Evolutionary conservation across 2,888 invertebrate genomes (phyloP), one percentile per base, ranked within the genome.

Genomic region (Hyppa rectilinea): DNA sequence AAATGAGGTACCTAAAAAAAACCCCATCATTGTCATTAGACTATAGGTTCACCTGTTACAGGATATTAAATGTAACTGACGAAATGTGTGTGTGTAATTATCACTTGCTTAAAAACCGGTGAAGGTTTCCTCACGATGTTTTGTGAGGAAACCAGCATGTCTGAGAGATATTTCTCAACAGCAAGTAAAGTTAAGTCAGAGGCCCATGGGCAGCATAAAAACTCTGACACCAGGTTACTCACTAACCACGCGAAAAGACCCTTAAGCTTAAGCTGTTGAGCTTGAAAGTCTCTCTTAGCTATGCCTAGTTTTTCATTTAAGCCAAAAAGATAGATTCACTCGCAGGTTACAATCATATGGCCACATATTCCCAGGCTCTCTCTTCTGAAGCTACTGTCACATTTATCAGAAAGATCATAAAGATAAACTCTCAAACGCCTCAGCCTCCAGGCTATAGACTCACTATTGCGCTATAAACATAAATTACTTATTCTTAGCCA

Each of bases 401-500:
- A 31, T 73, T 66, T 72, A 75, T 56, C 55, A 66, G 10, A 56
- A 56, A 55, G 36, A 60, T 71, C 17, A 23, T 62, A 71, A 67
- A 78, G 45, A 67, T 70, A 49, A 49, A 47, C 26, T 50, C 45
- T 61, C 14, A n/a, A 59, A 47, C 5, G 71, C 77, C 62, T 26
- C 4, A 20, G 36, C 70, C 75, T 52, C 47, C 52, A 23, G 75
- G 36, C 49, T 43, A 76, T 63, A 36, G 49, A 62, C 5, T 10
- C 69, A 47, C 31, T 43, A 71, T 77, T 72, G 63, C 55, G 61
- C 64, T 72, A 67, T 80, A 81, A 82, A 80, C 72, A 80, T 82
- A 80, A 80, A 80, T 76, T 77, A 80, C 80, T 80, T 80, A 80
- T 80, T 82, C 75, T 60, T 62, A 79, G 77, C 75, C 72, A 76